phyloP scores from a whole-genome alignment of 2,113 vertebrate species.

The Antechinus flavipes region DNA sequence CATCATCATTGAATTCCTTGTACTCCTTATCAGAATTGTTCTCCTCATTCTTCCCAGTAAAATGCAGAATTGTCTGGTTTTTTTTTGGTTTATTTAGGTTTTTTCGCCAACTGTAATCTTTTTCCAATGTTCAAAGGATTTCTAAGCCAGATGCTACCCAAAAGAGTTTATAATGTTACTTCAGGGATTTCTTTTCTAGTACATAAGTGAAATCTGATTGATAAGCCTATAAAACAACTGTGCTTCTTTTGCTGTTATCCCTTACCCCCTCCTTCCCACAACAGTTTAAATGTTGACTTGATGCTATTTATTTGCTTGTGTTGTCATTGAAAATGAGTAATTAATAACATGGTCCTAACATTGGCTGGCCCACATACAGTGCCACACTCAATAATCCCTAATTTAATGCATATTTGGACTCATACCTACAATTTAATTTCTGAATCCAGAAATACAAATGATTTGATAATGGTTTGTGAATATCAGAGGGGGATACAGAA shows the following conservation, averaged over 20 bases:
- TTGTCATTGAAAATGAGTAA: slow-evolving; percentile 62
- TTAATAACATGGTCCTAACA: slow-evolving; percentile 63
- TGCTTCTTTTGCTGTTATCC: slow-evolving; percentile 2
- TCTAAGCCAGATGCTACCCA: slow-evolving; percentile 34
- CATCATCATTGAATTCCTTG: slow-evolving; percentile 34
- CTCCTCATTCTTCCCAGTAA: slow-evolving; percentile 70
- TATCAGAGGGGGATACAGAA: slow-evolving; percentile 27
- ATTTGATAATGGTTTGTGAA: slow-evolving; percentile 50
- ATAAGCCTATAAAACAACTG: slow-evolving; percentile 42
- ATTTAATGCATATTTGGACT: slow-evolving; percentile 55
- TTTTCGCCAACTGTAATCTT: slow-evolving; percentile 16
- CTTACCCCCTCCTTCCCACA: neutral
- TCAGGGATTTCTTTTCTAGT: slow-evolving; percentile 66
- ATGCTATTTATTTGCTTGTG: slow-evolving; percentile 64
- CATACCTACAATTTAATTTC: slow-evolving; percentile 65
- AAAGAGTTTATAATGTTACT: slow-evolving; percentile 25
- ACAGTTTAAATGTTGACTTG: slow-evolving; percentile 66
- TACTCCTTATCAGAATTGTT: slow-evolving; percentile 17
- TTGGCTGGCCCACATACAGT: slow-evolving; percentile 38
- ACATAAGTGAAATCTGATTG: slow-evolving; percentile 62
- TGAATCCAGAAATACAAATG: slow-evolving; percentile 61
- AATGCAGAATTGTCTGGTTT: slow-evolving; percentile 36
- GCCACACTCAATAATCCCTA: slow-evolving; percentile 25
- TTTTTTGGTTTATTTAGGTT: slow-evolving; percentile 21
- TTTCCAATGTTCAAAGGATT: slow-evolving; percentile 63